Evolutionary conservation across 2,888 invertebrate genomes (phyloP), one percentile per base, ranked within the genome.

Genomic region (Neria commutata): DNA sequence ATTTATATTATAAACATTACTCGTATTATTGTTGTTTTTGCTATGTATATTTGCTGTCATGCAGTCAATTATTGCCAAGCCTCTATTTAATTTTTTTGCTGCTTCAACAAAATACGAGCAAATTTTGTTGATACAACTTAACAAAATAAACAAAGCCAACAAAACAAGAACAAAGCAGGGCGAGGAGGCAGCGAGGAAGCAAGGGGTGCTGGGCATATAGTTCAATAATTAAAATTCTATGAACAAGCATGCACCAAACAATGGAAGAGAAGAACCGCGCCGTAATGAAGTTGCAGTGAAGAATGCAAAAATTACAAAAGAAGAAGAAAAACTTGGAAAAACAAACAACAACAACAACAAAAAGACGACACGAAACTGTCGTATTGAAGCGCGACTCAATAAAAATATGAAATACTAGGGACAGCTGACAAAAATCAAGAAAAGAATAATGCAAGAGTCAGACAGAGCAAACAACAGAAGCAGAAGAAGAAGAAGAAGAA

Each of bases 331-430:
- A 70, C 74, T 74, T 74, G 72, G n/a, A n/a, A 71, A 72, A 64
- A 63, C 62, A 67, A 72, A 71, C 60, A 71, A 74, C 70, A 71
- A 71, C 71, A 71, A 70, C 67, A 71, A 57, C 50, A 62, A 51
- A 54, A 37, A 6, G n/a, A 14, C 37, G 37, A 5, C 37, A 37
- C 8, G n/a, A 6, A 37, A 37, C 37, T 37, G 46, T 25, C 19
- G 16, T 34, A 50, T 50, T 14, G 16, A n/a, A 50, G 19, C 16
- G 33, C 33, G n/a, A 19, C 24, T 8, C 16, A 50, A 50, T 25
- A n/a, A 25, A 47, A 47, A 47, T 25, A 24, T 47, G 26, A 24
- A 47, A 25, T 25, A 47, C 17, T 19, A 25, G 14, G 42, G 19
- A 40, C 40, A 40, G 19, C 40, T 40, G 14, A 2, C 14, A 16